Conservation (phyloP, 2,797 vertebrate genomes). For the Silurus lanzhouensis region DNA sequence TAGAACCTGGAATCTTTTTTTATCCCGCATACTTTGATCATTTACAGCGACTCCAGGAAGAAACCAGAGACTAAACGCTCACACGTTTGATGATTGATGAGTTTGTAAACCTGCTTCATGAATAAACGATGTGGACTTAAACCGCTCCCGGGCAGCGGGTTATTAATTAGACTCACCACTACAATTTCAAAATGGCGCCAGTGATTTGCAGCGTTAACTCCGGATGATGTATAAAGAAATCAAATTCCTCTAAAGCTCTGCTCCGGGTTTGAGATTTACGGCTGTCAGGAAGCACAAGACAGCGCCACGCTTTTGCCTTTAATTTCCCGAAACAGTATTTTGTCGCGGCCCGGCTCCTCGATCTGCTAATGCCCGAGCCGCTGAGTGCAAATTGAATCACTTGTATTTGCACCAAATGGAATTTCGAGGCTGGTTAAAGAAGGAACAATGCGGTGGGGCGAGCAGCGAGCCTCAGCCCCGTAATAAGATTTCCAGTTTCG, state of each 20-base stretch:
- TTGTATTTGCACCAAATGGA: slow-evolving; percentile 79
- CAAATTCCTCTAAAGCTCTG: neutral
- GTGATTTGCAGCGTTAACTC: neutral
- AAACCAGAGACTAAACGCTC: neutral
- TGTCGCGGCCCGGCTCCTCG: slow-evolving; percentile 69
- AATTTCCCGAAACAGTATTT: slow-evolving; percentile 71
- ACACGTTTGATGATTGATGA: slow-evolving; percentile 14
- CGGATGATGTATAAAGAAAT: neutral
- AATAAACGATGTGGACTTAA: neutral
- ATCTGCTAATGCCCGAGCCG: slow-evolving; percentile 74
- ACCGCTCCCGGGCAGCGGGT: neutral
- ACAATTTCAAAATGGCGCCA: neutral
- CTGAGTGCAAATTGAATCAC: slow-evolving; percentile 80
- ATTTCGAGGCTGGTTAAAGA: slow-evolving; percentile 74
- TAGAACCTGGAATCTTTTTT: slow-evolving; percentile 33
- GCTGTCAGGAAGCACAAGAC: slow-evolving; percentile 1
- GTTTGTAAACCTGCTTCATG: slow-evolving; percentile 1
- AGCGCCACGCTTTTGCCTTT: slow-evolving; percentile 33
- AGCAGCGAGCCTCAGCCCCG: slow-evolving; percentile 72
- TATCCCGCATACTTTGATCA: slow-evolving; percentile 21
- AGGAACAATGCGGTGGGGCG: slow-evolving; percentile 76
- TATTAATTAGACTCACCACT: slow-evolving; percentile 16
- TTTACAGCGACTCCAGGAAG: slow-evolving; percentile 14
- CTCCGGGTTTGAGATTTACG: slow-evolving; percentile 8
- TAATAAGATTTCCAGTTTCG: slow-evolving; percentile 81